Base-by-base conservation (phyloP, 2,113 vertebrate genomes). In the Austrofundulus limnaeus region DNA sequence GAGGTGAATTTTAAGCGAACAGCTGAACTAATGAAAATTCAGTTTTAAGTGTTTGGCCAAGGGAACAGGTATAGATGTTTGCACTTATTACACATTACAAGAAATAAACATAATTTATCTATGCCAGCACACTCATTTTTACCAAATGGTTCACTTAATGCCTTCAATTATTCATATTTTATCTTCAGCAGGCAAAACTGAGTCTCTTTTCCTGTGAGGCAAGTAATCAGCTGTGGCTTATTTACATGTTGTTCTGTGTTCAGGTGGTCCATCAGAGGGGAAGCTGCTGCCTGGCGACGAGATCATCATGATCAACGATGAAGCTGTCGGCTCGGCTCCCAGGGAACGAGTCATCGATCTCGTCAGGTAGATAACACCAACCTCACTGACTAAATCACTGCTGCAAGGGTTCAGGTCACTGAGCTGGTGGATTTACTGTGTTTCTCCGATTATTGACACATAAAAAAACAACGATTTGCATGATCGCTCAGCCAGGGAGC, bases 281-380 rank as follows among this genome's bases (percentile, higher is more conserved):
- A 98, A 94, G 84, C 92, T 98, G 80, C 90, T 98, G 82, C 94
- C 96, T 1, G 96, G 96, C 64, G 96, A 98, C 85, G 96, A 98
- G 87, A 98, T 98, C 90, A 94, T 98, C 88, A 95, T 96, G 96
- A 98, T 98, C 86, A 97, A 98, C 53, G 94, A 98, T 60, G 96
- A 98, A 72, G 91, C 94, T 2, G 96, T 98, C 87, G 94, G 95
- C 54, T 93, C 94, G 12, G 96, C 96, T 78, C 95, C 95, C 15
- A 94, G 96, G 86, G 96, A 98, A 79, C 91, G 95, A 86, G 96
- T 98, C 93, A 98, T 98, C 57, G 96, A 98, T 91, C 94, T 98
- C 77, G 96, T 98, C 91, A 97, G 96, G 96, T 98, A 92, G 53
- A 70, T 14, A 7, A 10, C 63, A 49, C 15, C 41, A 14, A 37